Evolutionary conservation across 2,113 vertebrate species (phyloP), one percentile per base, ranked within the genome.

Genomic region (Puffinus mauretanicus): DNA sequence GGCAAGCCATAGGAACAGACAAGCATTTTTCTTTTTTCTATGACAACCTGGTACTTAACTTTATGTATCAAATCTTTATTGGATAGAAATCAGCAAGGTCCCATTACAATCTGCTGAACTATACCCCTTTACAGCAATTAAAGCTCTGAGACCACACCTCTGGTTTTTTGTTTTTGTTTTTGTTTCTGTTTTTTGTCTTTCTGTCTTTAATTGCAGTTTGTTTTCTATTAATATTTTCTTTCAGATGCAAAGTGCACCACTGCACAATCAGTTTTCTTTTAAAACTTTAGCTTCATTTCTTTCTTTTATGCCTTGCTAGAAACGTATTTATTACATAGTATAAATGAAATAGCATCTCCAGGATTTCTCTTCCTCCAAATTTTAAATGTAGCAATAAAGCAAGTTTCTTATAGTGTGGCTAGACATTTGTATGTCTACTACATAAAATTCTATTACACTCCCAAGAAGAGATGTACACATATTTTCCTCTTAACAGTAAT

Each of bases 341-440:
- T 69, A 82, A 94, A 80, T 92, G 75, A 96, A 76, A 93, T 65
- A 92, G 2, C 30, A 72, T 65, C 44, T 61, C 49, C 34, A 72
- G 34, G 52, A 69, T 73, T 93, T 90, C 34, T 88, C 40, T 94
- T 88, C 58, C 44, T 80, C 54, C 70, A 73, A 61, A 52, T 90
- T 85, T 90, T 88, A 94, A 93, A 88, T 44, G 67, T 58, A 76
- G 30, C 34, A 65, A 80, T 93, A 94, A 93, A 92, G 6, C 8
- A 69, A 71, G 34, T 40, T 90, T 80, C 82, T 76, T 76, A 65
- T 21, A 47, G 16, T 47, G 11, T 52, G 46, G n/a, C 15, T 76
- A 80, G 52, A 85, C 42, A 79, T 84, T 95, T 87, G 75, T 95
- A 65, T 60, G 40, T 69, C 84, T 86, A 27, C 75, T 72, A 65